Conservation (phyloP, 2,888 invertebrate species). For the Volucella inflata region DNA sequence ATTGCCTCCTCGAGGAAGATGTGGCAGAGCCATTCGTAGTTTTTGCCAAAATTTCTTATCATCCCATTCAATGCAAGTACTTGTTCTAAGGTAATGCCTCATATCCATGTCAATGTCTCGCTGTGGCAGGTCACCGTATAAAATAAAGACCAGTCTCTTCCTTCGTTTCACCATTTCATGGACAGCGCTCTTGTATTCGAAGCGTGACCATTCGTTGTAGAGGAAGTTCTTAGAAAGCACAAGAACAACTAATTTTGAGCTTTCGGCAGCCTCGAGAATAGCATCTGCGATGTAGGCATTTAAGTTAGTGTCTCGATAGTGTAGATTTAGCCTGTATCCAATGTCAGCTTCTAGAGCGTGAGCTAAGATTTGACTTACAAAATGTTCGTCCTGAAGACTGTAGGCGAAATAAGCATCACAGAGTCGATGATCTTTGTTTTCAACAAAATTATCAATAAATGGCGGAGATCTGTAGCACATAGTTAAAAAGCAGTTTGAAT, state of each 20-base stretch:
- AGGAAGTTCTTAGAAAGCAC: slow-evolving; percentile 96
- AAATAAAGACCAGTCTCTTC: slow-evolving; percentile 94
- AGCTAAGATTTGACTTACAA: slow-evolving; percentile 94
- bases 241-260: slow-evolving; percentile 94
- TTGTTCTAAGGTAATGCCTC: slow-evolving; percentile 94
- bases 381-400: slow-evolving; percentile 95
- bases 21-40: slow-evolving; percentile 95
- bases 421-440: slow-evolving; percentile 87
- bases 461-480: slow-evolving; percentile 93
- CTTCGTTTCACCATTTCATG: slow-evolving; percentile 94
- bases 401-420: slow-evolving; percentile 97
- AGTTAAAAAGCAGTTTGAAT: slow-evolving; percentile 92
- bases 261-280: slow-evolving; percentile 95
- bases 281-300: slow-evolving; percentile 96
- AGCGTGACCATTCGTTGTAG: slow-evolving; percentile 97
- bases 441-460: slow-evolving; percentile 85
- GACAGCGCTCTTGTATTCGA: slow-evolving; percentile 97
- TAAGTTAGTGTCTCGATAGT: slow-evolving; percentile 95
- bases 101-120: slow-evolving; percentile 96
- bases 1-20: slow-evolving; percentile 78
- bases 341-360: slow-evolving; percentile 93
- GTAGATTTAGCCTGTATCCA: slow-evolving; percentile 93
- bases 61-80: slow-evolving; percentile 96
- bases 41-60: slow-evolving; percentile 99
- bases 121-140: slow-evolving; percentile 94